Base-by-base conservation (phyloP, 2,797 vertebrate genomes). In the Botia kubotai region DNA sequence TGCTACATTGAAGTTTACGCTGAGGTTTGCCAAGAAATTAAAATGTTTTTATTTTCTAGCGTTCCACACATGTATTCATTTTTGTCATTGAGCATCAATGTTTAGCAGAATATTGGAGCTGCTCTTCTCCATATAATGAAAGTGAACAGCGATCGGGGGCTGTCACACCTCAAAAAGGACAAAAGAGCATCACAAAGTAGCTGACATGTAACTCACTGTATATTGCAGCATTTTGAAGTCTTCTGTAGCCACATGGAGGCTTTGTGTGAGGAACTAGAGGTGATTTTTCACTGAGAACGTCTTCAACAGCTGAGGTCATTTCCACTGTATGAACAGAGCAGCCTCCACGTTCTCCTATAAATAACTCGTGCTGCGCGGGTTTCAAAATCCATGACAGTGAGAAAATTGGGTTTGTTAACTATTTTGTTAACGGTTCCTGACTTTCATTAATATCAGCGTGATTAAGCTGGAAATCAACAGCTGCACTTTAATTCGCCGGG, bases 381-480 rank as follows among this genome's bases (percentile, higher is more conserved):
- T 43, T 43, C 7, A 8, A 43, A 43, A 43, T 43, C 39, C 36
- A 39, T 39, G 39, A 43, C 39, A 43, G 7, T 11, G 10, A 11
- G 39, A 43, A 43, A 8, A 43, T 60, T 23, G 19, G 57, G 11
- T 60, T 11, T 26, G 5, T 57, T 13, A 23, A 21, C 3, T 12
- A 21, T 57, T 21, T 57, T 55, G n/a, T 8, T 60, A 26, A 21
- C n/a, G 6, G 55, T 57, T 57, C 19, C 53, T 86, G 55, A 72
- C 71, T 68, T 66, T 8, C 16, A 48, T 77, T 58, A 66, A 74
- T 26, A 55, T 52, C 29, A 71, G 53, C 16, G 81, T 43, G 39
- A 74, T 70, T 36, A 39, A 19, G 21, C 48, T 17, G 26, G 52
- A 77, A 77, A 82, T 87, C 83, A 87, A 89, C 87, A 87, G 90